These are phyloP conservation scores for Drosophila auraria DNA, from an alignment of 1,140 invertebrate genomes.

Conservation along the genomic window DNA sequence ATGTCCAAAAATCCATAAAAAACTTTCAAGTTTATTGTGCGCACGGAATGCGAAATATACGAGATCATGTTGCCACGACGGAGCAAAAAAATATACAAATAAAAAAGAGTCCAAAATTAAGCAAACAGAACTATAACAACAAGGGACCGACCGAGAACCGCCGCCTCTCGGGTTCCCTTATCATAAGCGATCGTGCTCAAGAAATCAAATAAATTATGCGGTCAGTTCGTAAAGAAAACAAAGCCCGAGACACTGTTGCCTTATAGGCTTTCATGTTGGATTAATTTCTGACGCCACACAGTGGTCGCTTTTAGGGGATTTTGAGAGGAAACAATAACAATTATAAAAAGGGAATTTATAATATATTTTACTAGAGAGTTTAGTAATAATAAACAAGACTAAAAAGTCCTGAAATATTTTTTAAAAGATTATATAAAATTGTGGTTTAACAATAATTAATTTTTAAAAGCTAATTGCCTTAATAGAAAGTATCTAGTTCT, in stretches of 20 bases:
- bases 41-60: slow-evolving; percentile 53
- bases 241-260: slow-evolving; percentile 24
- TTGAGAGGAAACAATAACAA: too few relatives aligned
- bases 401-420: too few relatives aligned
- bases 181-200: slow-evolving; percentile 45
- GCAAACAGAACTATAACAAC: slow-evolving; percentile 49
- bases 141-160: slow-evolving; percentile 24
- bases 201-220: slow-evolving; percentile 54
- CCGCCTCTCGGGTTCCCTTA: slow-evolving; percentile 20
- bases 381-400: too few relatives aligned
- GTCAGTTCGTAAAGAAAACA: slow-evolving; percentile 27
- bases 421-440: too few relatives aligned
- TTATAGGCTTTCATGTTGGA: slow-evolving; percentile 50
- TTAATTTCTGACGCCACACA: slow-evolving; percentile 40
- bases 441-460: too few relatives aligned
- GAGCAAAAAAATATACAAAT: slow-evolving; percentile 9
- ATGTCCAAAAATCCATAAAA: slow-evolving; percentile 27
- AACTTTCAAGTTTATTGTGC: slow-evolving; percentile 56
- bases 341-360: too few relatives aligned
- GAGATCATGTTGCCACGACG: slow-evolving; percentile 43
- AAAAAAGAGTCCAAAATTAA: slow-evolving; percentile 18
- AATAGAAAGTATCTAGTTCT: too few relatives aligned
- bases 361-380: not conserved
- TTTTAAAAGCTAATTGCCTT: too few relatives aligned
- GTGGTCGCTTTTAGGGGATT: not conserved